phyloP scores from a whole-genome alignment of 2,113 vertebrate genomes.

The Dendropsophus ebraccatus region DNA sequence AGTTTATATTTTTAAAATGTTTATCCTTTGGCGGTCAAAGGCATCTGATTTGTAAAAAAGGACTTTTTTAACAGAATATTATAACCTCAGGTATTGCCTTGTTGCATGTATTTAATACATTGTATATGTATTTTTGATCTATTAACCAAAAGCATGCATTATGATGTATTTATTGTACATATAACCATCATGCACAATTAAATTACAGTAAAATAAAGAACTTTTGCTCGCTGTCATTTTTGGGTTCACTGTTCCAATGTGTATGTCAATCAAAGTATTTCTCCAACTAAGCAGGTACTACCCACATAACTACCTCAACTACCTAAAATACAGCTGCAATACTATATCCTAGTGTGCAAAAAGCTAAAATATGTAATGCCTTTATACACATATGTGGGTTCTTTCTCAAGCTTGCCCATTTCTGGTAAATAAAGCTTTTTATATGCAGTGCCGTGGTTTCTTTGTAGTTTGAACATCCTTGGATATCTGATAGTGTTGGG shows the following conservation, averaged over 20 bases:
- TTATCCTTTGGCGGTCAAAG: constrained; percentile 36
- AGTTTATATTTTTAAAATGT: constrained; percentile 57
- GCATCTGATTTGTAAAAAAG: constrained; percentile 49
- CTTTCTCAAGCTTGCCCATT: too few relatives aligned
- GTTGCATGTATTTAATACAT: constrained; percentile 51
- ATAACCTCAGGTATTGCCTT: constrained; percentile 57
- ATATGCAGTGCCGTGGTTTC: too few relatives aligned
- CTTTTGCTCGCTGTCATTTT: not conserved
- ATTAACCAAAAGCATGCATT: constrained; percentile 59
- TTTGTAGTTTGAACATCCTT: too few relatives aligned
- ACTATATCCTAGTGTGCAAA: too few relatives aligned
- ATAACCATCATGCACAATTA: constrained; percentile 38
- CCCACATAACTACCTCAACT: too few relatives aligned
- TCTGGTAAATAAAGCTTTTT: too few relatives aligned
- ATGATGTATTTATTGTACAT: constrained; percentile 57
- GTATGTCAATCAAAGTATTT: too few relatives aligned
- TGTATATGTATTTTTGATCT: constrained; percentile 37
- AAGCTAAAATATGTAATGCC: too few relatives aligned
- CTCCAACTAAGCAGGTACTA: too few relatives aligned
- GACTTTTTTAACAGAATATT: constrained; percentile 19
- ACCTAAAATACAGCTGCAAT: too few relatives aligned
- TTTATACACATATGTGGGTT: too few relatives aligned
- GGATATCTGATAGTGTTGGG: too few relatives aligned
- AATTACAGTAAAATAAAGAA: not conserved
- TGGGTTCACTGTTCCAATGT: not conserved